Base-by-base conservation (phyloP, 2,888 invertebrate species). In the Sylvicola fuscatus region DNA sequence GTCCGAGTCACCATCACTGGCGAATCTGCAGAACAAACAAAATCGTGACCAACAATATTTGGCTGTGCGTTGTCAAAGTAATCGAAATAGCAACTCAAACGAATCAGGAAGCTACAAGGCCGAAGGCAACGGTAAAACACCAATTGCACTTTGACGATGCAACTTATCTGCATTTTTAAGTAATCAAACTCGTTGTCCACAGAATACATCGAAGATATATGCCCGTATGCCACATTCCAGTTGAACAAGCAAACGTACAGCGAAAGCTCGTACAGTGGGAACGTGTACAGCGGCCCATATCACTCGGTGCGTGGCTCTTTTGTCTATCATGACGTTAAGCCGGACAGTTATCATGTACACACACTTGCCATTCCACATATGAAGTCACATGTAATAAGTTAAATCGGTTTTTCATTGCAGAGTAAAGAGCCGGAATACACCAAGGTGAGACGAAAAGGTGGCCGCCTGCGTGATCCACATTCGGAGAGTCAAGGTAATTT, bases 161-260 rank as follows among this genome's bases (percentile, higher is more conserved):
- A n/a, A n/a, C n/a, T n/a, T n/a, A n/a, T n/a, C n/a, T n/a, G n/a
- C n/a, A n/a, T n/a, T n/a, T n/a, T n/a, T n/a, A n/a, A 61, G 61
- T 11, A 35, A 13, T 4, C 5, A 11, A 13, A 32, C 11, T 32
- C 16, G 5, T 17, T 17, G 4, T 11, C 17, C 57, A 27, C 67
- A 70, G 87, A 87, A 56, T 87, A 87, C 61, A 83, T 86, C 51
- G 87, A 87, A 62, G 87, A 89, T 53, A 86, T 87, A 48, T 87
- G 87, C 53, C 87, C 87, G 1, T 87, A 89, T 60, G 87, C 87
- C 37, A 89, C 87, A 33, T 89, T 87, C 60, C 87, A 87, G 54
- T 64, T 89, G 47, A 80, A 83, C 39, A 84, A 86, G 49, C 77
- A 78, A 34, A 72, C 80, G 1, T 83, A 84, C 59, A 81, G 82